phyloP scores from a whole-genome alignment of 2,888 invertebrate genomes.

The Nezara viridula region DNA sequence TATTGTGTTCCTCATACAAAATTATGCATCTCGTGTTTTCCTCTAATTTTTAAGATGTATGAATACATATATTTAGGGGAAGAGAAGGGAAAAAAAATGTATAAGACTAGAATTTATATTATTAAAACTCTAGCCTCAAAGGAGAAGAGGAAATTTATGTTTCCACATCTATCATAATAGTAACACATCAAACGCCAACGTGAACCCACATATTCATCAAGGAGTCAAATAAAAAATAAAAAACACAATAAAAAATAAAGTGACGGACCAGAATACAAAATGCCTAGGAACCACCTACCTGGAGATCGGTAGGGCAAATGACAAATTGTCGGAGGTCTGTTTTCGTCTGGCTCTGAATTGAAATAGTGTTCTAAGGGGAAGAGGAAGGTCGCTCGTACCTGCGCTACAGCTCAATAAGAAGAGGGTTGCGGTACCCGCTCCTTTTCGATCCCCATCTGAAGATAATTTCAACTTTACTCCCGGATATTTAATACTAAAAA shows the following conservation, averaged over 20 bases:
- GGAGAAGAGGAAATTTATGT: neutral
- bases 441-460: neutral
- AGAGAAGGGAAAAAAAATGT: neutral
- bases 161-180: neutral
- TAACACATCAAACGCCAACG: conserved; percentile 11
- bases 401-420: neutral
- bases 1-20: no score
- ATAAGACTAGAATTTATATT: neutral
- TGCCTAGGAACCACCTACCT: conserved; percentile 36
- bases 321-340: conserved; percentile 27
- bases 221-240: neutral
- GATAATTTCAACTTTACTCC: neutral
- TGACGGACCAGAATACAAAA: conserved; percentile 11
- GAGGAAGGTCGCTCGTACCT: neutral
- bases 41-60: no score
- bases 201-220: conserved; percentile 46
- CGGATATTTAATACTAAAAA: no score
- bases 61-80: no score
- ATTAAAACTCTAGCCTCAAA: no score
- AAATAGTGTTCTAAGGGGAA: neutral
- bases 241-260: neutral
- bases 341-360: conserved; percentile 21
- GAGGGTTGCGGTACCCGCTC: neutral
- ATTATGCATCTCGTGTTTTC: no score
- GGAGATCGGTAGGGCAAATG: conserved; percentile 40